phyloP scores from a whole-genome alignment of 2,113 vertebrate genomes.

The Indri indri region DNA sequence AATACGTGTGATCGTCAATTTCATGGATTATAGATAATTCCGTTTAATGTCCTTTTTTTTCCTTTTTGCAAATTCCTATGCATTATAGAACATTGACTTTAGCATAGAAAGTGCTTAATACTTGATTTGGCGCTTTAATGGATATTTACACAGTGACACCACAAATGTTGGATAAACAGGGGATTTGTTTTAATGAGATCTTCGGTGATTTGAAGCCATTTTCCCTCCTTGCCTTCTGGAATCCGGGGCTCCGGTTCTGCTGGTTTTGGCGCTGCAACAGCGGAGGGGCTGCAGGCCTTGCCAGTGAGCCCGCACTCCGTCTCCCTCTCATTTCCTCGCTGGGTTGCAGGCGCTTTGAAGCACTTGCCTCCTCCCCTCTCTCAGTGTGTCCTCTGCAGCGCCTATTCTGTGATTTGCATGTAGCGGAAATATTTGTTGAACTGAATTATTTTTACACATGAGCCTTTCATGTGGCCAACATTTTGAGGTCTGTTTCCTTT shows the following conservation, averaged over 20 bases:
- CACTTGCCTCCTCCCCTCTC: background rate
- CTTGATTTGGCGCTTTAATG: conserved; percentile 62
- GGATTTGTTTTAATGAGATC: conserved; percentile 62
- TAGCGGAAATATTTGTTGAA: conserved; percentile 28
- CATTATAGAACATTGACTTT: conserved; percentile 24
- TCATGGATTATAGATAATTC: conserved; percentile 57
- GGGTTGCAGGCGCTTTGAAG: background rate
- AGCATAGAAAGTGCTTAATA: conserved; percentile 38
- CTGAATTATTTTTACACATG: conserved; percentile 20
- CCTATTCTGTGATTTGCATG: conserved; percentile 28
- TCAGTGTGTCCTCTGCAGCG: background rate
- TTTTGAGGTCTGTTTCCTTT: conserved; percentile 48
- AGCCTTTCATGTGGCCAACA: background rate
- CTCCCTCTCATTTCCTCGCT: background rate
- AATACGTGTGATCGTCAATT: background rate
- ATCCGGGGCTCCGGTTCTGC: background rate
- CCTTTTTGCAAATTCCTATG: background rate
- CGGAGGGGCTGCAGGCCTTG: background rate
- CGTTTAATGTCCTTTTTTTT: background rate
- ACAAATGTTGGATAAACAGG: conserved; percentile 60
- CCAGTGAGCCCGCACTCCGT: background rate
- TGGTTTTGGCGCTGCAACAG: background rate
- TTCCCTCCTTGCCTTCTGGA: background rate
- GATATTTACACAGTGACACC: conserved; percentile 55
- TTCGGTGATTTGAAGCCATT: background rate